Conservation (phyloP, 2,113 vertebrate species). For the Colossoma macropomum region DNA sequence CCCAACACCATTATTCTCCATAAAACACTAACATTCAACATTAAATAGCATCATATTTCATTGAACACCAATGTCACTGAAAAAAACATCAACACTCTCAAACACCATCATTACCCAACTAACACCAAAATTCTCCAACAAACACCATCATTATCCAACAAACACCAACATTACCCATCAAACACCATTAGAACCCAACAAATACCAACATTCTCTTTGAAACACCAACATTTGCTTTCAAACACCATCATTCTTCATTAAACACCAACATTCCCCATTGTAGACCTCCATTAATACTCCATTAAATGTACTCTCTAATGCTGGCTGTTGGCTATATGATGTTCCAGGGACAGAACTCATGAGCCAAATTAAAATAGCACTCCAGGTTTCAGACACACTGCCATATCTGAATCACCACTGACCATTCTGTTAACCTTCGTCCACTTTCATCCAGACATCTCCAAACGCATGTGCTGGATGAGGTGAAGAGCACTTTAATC, state of each 20-base stretch:
- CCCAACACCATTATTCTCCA: too few species aligned
- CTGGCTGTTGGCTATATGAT: too few species aligned
- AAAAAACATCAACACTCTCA: neutral
- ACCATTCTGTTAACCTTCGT: neutral
- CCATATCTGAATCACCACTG: neutral
- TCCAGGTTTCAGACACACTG: slow-evolving; percentile 11
- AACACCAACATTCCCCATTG: neutral
- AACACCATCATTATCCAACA: neutral
- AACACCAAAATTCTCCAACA: neutral
- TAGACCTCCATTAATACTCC: neutral
- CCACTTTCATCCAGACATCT: slow-evolving; percentile 5
- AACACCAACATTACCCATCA: too few species aligned
- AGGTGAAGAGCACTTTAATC: neutral
- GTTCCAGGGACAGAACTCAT: too few species aligned
- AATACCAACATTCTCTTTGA: too few species aligned
- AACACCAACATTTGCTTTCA: neutral
- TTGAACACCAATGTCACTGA: too few species aligned
- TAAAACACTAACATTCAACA: too few species aligned
- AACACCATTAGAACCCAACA: too few species aligned
- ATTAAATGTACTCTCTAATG: too few species aligned
- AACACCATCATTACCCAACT: neutral
- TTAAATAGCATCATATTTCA: too few species aligned
- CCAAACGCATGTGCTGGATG: neutral
- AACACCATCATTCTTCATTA: slow-evolving; percentile 16
- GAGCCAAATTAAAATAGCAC: too few species aligned